These are phyloP conservation scores for Dufourea novaeangliae DNA, from an alignment of 1,140 invertebrate genomes.

Conservation along the genomic window DNA sequence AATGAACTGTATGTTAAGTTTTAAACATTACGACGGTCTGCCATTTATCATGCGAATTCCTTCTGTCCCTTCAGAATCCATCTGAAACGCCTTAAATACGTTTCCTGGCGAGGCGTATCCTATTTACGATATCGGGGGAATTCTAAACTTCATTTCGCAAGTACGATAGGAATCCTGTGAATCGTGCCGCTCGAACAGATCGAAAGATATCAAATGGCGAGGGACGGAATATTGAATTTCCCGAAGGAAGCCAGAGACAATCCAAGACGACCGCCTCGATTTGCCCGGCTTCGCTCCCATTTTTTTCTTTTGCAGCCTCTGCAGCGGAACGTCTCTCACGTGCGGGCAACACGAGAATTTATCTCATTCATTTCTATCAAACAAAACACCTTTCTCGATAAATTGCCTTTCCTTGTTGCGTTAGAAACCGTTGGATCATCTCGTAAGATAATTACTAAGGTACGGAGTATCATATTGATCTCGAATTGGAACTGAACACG, in stretches of 20 bases:
- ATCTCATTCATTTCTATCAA: background rate
- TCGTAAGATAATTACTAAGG: no score
- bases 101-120: conserved; percentile 21
- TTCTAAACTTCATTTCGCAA: conserved; percentile 53
- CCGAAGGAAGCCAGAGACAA: conserved; percentile 42
- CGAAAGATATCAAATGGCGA: conserved; percentile 52
- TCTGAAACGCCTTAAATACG: conserved; percentile 22
- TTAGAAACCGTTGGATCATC: no score
- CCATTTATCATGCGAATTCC: background rate
- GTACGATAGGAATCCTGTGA: conserved; percentile 44
- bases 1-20: no score
- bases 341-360: background rate
- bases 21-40: background rate
- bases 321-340: conserved; percentile 1
- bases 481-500: no score
- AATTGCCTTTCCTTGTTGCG: no score
- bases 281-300: background rate
- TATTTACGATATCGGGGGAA: conserved; percentile 42
- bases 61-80: background rate
- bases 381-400: background rate
- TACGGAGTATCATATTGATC: no score
- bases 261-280: conserved; percentile 33
- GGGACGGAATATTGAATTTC: conserved; percentile 62
- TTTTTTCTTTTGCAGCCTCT: background rate
- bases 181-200: conserved; percentile 36